phyloP scores from a whole-genome alignment of 2,888 invertebrate species.

The Hedychridium roseum region DNA sequence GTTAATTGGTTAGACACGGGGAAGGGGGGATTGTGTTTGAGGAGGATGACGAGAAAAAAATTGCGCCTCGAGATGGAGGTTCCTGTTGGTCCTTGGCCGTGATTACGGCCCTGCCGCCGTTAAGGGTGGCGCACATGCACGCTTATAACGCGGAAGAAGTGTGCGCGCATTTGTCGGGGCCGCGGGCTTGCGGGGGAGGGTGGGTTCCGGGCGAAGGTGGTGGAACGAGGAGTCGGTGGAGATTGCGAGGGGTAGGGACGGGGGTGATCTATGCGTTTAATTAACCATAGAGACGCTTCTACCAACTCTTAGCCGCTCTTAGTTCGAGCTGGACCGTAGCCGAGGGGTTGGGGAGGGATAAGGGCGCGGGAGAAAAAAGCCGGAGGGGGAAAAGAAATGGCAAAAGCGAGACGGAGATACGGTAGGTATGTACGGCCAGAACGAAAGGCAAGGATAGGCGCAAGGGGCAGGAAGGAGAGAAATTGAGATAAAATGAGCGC shows the following conservation, averaged over 20 bases:
- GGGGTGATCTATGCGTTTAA: conserved; percentile 62
- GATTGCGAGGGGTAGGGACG: conserved; percentile 25
- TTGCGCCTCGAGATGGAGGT: conserved; percentile 1
- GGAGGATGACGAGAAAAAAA: too few species aligned
- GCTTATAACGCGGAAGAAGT: conserved; percentile 41
- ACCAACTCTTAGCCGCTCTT: conserved; percentile 58
- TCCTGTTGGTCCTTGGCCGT: too few species aligned
- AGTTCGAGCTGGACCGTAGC: conserved; percentile 49
- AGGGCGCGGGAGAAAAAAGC: conserved; percentile 11
- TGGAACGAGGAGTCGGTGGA: conserved; percentile 29
- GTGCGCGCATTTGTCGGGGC: conserved; percentile 38
- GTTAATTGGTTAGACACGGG: too few species aligned
- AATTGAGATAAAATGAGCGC: not conserved
- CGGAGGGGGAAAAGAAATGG: conserved; percentile 10
- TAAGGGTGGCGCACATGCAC: conserved; percentile 31
- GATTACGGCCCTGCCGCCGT: conserved; percentile 30
- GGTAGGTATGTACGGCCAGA: not conserved
- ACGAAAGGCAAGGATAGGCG: too few species aligned
- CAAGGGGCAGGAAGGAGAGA: not conserved
- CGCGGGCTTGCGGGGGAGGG: conserved; percentile 10
- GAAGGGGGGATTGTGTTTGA: too few species aligned
- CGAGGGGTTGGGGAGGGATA: conserved; percentile 27
- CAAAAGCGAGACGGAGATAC: conserved; percentile 1
- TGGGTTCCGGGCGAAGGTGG: conserved; percentile 18
- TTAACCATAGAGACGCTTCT: conserved; percentile 61